Evolutionary conservation across 2,113 vertebrate genomes (phyloP).

Genomic region (Crotalus horridus): DNA sequence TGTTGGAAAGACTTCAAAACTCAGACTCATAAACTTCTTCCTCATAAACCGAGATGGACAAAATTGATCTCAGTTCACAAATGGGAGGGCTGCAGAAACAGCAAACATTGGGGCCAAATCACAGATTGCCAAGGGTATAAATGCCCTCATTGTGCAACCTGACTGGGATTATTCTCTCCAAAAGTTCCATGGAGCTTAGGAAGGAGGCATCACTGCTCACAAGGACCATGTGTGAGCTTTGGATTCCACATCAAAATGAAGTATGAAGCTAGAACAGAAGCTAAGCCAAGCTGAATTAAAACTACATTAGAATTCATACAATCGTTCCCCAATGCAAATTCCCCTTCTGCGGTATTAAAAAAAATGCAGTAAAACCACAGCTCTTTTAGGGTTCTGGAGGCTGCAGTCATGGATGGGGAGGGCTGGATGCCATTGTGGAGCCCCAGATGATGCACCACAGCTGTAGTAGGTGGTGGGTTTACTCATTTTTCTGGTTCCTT

Average conservation of each 20-base stretch:
- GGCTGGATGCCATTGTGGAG: not conserved
- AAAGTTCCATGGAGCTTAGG: not conserved
- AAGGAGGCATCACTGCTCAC: not conserved
- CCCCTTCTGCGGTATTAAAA: not conserved
- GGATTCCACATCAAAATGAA: not conserved
- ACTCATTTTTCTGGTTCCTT: not conserved
- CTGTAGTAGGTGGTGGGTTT: not conserved
- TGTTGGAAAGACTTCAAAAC: not conserved
- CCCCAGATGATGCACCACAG: not conserved
- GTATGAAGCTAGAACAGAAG: not conserved
- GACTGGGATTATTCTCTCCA: not conserved
- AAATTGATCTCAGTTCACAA: not conserved
- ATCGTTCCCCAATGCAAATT: not conserved
- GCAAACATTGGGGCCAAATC: not conserved
- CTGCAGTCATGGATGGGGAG: not conserved
- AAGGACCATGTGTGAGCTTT: not conserved
- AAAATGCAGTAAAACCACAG: not conserved
- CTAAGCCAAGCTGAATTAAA: not conserved
- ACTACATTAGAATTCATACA: not conserved
- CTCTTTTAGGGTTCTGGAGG: not conserved
- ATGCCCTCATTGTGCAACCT: not conserved
- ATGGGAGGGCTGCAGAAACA: not conserved
- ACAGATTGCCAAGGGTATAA: no score
- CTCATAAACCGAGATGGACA: not conserved
- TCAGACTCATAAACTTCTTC: not conserved